Conservation (phyloP, 2,113 vertebrate genomes). For the Corythornis vintsioides region DNA sequence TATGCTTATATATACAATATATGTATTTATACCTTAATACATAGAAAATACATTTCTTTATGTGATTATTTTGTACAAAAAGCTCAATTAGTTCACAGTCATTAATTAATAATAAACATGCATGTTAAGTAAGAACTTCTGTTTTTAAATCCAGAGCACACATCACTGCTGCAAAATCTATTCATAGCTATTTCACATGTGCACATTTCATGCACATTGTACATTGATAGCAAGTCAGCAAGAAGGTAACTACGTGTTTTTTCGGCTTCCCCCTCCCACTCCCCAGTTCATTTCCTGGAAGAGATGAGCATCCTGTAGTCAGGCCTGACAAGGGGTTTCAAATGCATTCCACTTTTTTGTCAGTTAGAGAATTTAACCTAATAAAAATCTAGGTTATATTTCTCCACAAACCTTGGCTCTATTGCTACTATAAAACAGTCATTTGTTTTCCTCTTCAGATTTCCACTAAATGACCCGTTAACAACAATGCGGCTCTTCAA, state of each 20-base stretch:
- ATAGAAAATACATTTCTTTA: neutral
- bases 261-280: rapidly evolving
- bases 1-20: neutral
- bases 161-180: neutral
- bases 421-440: neutral
- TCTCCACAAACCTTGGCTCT: neutral
- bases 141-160: neutral
- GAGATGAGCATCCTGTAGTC: neutral
- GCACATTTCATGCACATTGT: neutral
- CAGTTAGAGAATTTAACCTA: neutral
- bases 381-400: neutral
- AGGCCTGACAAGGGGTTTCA: neutral
- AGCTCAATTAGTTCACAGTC: neutral
- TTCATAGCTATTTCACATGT: neutral
- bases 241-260: neutral
- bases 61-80: neutral
- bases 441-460: neutral
- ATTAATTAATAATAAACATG: neutral
- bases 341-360: neutral
- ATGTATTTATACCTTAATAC: neutral
- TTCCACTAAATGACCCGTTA: neutral
- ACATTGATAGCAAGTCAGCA: neutral
- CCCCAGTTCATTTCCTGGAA: neutral
- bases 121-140: neutral
- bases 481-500: neutral